A percentile compares a stretch with the other conserved stretches of the same genome.
Conservation (phyloP, 2,797 vertebrate genomes). For the Iguana delicatissima region DNA sequence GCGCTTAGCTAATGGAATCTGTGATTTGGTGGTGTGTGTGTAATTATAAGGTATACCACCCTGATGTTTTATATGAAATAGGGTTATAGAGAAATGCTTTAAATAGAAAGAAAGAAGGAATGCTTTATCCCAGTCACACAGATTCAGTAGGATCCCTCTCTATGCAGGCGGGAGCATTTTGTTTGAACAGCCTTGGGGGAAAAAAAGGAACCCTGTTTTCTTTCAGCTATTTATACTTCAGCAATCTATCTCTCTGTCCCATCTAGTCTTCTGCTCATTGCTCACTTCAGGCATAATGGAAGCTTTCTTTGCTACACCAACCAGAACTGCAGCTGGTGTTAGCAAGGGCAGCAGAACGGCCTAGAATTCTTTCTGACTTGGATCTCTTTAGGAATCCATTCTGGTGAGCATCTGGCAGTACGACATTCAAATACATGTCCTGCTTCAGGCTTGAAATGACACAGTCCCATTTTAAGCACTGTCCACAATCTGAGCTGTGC, state of each 20-base stretch:
- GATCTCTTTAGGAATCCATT: conserved; percentile 7
- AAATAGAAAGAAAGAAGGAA: too few relatives aligned
- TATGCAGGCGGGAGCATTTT: too few relatives aligned
- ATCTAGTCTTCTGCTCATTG: not conserved
- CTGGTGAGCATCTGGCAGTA: conserved; percentile 18
- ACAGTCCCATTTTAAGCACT: not conserved
- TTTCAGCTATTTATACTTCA: not conserved
- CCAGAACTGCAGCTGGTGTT: not conserved
- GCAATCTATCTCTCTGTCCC: not conserved
- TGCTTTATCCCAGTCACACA: too few relatives aligned
- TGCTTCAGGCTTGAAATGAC: conserved; percentile 34
- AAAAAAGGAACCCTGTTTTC: not conserved
- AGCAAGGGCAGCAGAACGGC: not conserved
- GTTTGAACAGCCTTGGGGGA: too few relatives aligned
- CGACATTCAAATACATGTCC: conserved; percentile 16
- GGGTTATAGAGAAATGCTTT: too few relatives aligned
- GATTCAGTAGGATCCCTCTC: too few relatives aligned
- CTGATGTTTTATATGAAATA: too few relatives aligned
- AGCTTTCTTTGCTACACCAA: not conserved
- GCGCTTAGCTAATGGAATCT: too few relatives aligned
- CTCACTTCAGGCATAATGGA: not conserved
- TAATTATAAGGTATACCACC: too few relatives aligned
- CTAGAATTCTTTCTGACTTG: conserved; percentile 2
- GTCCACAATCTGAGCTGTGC: conserved; percentile 37
- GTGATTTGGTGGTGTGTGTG: too few relatives aligned